These are phyloP conservation scores for Mormoops blainvillei DNA, from an alignment of 2,113 vertebrate species.

Conservation along the genomic window DNA sequence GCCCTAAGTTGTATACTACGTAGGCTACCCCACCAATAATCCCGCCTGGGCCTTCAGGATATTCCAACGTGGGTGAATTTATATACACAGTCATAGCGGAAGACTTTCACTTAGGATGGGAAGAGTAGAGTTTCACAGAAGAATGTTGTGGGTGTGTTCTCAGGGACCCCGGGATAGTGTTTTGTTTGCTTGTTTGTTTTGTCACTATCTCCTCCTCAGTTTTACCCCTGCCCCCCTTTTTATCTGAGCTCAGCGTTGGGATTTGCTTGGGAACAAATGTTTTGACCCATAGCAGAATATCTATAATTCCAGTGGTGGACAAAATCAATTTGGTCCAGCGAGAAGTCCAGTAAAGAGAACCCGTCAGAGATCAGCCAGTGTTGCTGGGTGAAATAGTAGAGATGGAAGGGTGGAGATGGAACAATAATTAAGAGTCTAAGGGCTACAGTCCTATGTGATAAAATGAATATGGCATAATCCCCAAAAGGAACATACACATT, in stretches of 20 bases:
- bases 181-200: neutral
- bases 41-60: neutral
- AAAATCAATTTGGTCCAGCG: neutral
- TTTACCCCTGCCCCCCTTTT: neutral
- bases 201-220: neutral
- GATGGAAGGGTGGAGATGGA: neutral
- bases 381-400: neutral
- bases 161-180: neutral
- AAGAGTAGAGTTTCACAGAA: neutral
- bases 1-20: neutral
- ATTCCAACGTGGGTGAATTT: neutral
- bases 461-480: neutral
- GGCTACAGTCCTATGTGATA: neutral
- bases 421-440: neutral
- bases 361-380: neutral
- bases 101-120: neutral
- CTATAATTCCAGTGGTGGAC: neutral
- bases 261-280: neutral
- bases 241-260: neutral
- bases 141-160: neutral
- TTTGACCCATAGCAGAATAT: neutral
- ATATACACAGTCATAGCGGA: neutral
- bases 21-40: neutral
- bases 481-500: neutral
- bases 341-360: neutral